Conservation (phyloP, 2,888 invertebrate genomes). For the Agriopis marginaria region DNA sequence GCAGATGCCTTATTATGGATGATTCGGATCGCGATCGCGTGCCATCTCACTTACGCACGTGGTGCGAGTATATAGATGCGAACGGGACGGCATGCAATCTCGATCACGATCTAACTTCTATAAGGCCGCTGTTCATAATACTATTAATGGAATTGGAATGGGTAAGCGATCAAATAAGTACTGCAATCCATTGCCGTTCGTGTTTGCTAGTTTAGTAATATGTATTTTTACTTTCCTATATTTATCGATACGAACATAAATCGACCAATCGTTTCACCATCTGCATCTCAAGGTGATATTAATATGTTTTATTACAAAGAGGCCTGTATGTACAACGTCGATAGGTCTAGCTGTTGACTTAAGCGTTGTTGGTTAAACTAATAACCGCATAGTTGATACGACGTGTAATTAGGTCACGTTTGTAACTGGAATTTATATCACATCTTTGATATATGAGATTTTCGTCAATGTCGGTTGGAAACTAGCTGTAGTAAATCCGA, state of each 20-base stretch:
- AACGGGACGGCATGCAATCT: too few relatives aligned
- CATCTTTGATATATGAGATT: slow-evolving; percentile 62
- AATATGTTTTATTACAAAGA: slow-evolving; percentile 14
- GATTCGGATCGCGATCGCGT: too few relatives aligned
- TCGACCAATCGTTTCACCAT: slow-evolving; percentile 26
- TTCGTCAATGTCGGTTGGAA: slow-evolving; percentile 56
- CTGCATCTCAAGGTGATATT: slow-evolving; percentile 33
- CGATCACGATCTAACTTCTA: too few relatives aligned
- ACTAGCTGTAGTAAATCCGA: slow-evolving; percentile 53
- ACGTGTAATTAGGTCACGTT: slow-evolving; percentile 32
- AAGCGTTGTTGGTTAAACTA: slow-evolving; percentile 19
- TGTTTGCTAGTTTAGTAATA: slow-evolving; percentile 20
- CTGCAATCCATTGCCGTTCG: slow-evolving; percentile 13
- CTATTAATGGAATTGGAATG: slow-evolving; percentile 8
- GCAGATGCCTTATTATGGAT: too few relatives aligned
- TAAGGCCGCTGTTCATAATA: too few relatives aligned
- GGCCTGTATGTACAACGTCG: slow-evolving; percentile 9
- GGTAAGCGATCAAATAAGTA: slow-evolving; percentile 6
- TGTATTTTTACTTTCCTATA: slow-evolving; percentile 22
- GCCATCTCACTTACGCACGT: too few relatives aligned
- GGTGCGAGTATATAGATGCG: too few relatives aligned
- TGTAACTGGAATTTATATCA: slow-evolving; percentile 39
- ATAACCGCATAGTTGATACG: slow-evolving; percentile 34
- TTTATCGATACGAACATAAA: slow-evolving; percentile 21
- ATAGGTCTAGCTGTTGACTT: slow-evolving; percentile 12